These are phyloP conservation scores for Chlorops oryzae DNA, from an alignment of 1,140 invertebrate genomes.

Conservation along the genomic window DNA sequence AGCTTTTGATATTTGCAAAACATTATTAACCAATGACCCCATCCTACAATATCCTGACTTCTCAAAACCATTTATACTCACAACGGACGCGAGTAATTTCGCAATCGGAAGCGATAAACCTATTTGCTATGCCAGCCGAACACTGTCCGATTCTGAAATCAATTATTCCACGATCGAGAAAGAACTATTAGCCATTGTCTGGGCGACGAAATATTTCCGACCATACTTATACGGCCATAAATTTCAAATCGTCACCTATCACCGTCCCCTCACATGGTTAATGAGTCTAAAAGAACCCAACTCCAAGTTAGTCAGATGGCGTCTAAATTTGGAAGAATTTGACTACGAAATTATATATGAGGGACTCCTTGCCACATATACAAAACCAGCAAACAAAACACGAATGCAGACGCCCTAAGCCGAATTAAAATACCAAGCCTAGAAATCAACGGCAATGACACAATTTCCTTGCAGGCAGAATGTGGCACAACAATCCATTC, in stretches of 20 bases:
- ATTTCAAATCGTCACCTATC: conserved; percentile 53
- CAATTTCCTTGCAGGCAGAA: too few relatives aligned
- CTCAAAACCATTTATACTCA: conserved; percentile 19
- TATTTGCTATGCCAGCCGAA: conserved; percentile 42
- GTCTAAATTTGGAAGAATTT: conserved; percentile 8
- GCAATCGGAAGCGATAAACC: conserved; percentile 31
- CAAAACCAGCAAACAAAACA: conserved; percentile 7
- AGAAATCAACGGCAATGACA: too few relatives aligned
- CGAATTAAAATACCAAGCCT: neutral
- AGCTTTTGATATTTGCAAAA: conserved; percentile 28
- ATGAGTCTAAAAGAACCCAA: conserved; percentile 48
- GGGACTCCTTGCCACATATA: too few relatives aligned
- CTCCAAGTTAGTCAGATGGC: conserved; percentile 47
- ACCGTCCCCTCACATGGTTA: conserved; percentile 50
- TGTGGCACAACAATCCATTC: too few relatives aligned
- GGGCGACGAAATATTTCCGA: conserved; percentile 47
- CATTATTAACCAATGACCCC: conserved; percentile 28
- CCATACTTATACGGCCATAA: conserved; percentile 49
- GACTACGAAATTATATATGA: conserved; percentile 5
- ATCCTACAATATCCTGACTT: conserved; percentile 30
- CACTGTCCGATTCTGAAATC: conserved; percentile 42
- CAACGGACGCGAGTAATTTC: conserved; percentile 16
- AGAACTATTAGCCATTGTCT: conserved; percentile 46
- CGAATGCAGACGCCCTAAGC: conserved; percentile 5
- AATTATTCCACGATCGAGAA: conserved; percentile 47